phyloP scores from a whole-genome alignment of 2,888 invertebrate genomes.

The Neoscelio sp. region DNA sequence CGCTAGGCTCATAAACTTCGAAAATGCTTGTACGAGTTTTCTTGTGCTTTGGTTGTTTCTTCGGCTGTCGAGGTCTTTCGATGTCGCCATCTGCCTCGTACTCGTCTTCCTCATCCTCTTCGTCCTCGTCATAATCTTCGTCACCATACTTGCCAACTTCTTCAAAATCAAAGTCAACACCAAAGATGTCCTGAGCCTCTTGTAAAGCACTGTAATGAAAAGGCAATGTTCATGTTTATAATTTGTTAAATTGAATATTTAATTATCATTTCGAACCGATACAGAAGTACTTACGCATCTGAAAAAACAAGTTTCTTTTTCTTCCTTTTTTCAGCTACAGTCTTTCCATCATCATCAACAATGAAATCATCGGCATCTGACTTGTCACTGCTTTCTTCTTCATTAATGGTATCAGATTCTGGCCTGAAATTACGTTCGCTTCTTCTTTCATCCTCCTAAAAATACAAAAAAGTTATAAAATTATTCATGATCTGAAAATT shows the following conservation, averaged over 20 bases:
- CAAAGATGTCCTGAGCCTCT: slow-evolving; percentile 99
- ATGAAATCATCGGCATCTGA: slow-evolving; percentile 98
- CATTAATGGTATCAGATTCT: slow-evolving; percentile 86
- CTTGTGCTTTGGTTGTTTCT: slow-evolving; percentile 90
- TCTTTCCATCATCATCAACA: slow-evolving; percentile 97
- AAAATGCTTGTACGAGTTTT: slow-evolving; percentile 94
- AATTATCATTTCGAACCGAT: too few relatives aligned
- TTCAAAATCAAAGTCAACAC: slow-evolving; percentile 98
- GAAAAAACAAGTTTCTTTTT: slow-evolving; percentile 92
- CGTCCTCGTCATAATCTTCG: slow-evolving; percentile 93
- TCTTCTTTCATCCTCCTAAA: slow-evolving; percentile 90
- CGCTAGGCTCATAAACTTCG: slow-evolving; percentile 98
- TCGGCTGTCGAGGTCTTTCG: slow-evolving; percentile 86
- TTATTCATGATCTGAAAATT: too few relatives aligned
- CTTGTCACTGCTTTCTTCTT: slow-evolving; percentile 91
- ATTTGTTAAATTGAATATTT: too few relatives aligned
- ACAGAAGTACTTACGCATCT: slow-evolving; percentile 91
- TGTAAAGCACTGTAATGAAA: slow-evolving; percentile 89
- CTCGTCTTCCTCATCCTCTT: slow-evolving; percentile 90
- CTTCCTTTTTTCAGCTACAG: slow-evolving; percentile 92
- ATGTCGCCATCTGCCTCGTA: slow-evolving; percentile 89
- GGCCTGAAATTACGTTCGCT: slow-evolving; percentile 89
- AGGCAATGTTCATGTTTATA: too few relatives aligned
- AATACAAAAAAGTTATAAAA: not conserved
- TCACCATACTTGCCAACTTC: slow-evolving; percentile 95